A percentile compares a stretch with the other conserved stretches of the same genome.
phyloP scores from a whole-genome alignment of 1,140 invertebrate species.

The Hypothenemus hampei region DNA sequence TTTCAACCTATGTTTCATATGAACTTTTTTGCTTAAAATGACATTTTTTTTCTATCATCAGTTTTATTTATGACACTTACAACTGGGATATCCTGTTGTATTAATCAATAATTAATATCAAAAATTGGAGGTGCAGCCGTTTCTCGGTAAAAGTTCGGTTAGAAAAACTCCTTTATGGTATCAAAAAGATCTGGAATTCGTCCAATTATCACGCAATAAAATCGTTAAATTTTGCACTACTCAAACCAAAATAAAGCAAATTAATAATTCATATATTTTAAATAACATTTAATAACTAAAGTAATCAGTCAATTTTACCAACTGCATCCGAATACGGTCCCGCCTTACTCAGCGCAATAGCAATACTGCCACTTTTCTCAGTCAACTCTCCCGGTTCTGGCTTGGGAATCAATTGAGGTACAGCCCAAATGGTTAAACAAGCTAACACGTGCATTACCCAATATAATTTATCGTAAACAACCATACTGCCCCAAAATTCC shows the following conservation, averaged over 20 bases:
- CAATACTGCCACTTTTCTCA: slow-evolving; percentile 25
- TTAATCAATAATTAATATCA: too few relatives aligned
- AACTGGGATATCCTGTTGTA: too few relatives aligned
- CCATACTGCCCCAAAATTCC: slow-evolving; percentile 56
- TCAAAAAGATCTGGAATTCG: too few relatives aligned
- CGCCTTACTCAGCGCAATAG: slow-evolving; percentile 25
- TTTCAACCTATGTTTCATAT: too few relatives aligned
- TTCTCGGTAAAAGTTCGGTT: too few relatives aligned
- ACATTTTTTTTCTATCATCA: too few relatives aligned
- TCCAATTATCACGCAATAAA: too few relatives aligned
- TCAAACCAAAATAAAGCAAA: not conserved
- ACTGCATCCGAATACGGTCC: slow-evolving; percentile 28
- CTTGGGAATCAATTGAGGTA: slow-evolving; percentile 41
- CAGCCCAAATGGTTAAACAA: slow-evolving; percentile 41
- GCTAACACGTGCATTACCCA: slow-evolving; percentile 49
- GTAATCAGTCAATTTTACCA: slow-evolving; percentile 28
- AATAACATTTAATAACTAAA: slow-evolving; percentile 3
- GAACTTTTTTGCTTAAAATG: too few relatives aligned
- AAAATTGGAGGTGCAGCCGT: too few relatives aligned
- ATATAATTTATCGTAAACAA: slow-evolving; percentile 48
- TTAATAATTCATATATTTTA: not conserved
- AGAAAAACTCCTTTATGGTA: too few relatives aligned
- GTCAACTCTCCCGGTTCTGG: slow-evolving; percentile 3
- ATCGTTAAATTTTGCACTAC: too few relatives aligned
- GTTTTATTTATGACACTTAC: too few relatives aligned